Evolutionary conservation across 2,797 vertebrate species (phyloP), one percentile per base, ranked within the genome.

Genomic region (Chrysocyon brachyurus): DNA sequence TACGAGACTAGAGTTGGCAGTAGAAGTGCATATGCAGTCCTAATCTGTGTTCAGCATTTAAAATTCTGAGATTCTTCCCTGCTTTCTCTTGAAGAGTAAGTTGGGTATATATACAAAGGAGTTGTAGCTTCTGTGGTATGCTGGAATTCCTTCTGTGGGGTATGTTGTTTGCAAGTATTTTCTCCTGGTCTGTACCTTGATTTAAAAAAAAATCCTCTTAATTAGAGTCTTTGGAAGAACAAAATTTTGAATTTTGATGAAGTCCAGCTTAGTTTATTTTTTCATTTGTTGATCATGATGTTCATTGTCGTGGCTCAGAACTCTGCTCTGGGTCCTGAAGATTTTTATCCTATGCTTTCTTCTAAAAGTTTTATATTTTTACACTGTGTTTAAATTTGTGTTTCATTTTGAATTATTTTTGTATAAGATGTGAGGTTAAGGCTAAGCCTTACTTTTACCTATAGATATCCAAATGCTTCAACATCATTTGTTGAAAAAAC

Each of bases 321-420:
- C 36, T 19, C 59, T 73, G 78, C 54, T 22, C 28, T 84, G 52
- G 70, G 64, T 63, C 31, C 36, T 90, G 75, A 86, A 82, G 19
- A 46, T 77, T 89, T 59, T 87, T 66, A 46, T 86, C 10, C 52
- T 40, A 5, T 9, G 54, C 59, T 46, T 64, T 72, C 31, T 88
- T 72, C 36, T 77, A 26, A 59, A 57, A 40, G 31, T 31, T 81
- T 64, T 31, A 66, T 31, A 21, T 17, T 61, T 66, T 82, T 52
- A 54, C 2, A n/a, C 52, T 68, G 46, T 24, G 11, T 75, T 77
- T 82, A 56, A 82, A 61, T 33, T 36, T 0, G 5, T 68, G 56
- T 40, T 77, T 12, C 12, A 28, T 93, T 95, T 90, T 72, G 56
- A 66, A n/a, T 84, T 77, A 33, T 63, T 93, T 86, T 84, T 78